Evolutionary conservation across 2,797 vertebrate species (phyloP), one percentile per base, ranked within the genome.

Genomic region (Diplodus sargus): DNA sequence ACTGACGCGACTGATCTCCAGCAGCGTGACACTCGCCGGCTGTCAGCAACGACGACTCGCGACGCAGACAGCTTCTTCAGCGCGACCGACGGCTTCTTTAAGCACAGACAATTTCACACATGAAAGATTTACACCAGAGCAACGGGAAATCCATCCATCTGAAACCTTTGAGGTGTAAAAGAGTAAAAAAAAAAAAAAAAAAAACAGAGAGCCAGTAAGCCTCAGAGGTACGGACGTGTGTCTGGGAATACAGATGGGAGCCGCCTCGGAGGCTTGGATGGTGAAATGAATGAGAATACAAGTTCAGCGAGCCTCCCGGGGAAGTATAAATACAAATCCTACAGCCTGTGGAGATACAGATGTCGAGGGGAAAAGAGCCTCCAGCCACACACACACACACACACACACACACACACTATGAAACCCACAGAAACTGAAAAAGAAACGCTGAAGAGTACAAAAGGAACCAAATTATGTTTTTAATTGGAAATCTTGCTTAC

Each of bases 61-160:
- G 6, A 64, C 23, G 12, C 51, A 45, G 79, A 90, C 87, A 42
- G 85, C 88, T 91, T 85, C 79, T 70, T 82, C 82, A 71, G 63
- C 64, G 11, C 68, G 28, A 60, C 74, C 66, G 12, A 78, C 39
- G 74, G 84, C 87, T 87, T 82, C 80, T 88, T 91, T 87, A 90
- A 90, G 85, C 85, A 75, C 87, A 90, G 81, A 87, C 89, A 91
- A 92, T 93, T 90, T 91, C 88, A 89, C 88, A 88, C 90, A 87
- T 89, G 89, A 86, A 79, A 89, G 88, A 91, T 91, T 91, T 87
- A 86, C 79, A 82, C 34, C 76, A 54, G 1, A 83, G 85, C 82
- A 59, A 85, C 28, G 69, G 66, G 78, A 81, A 81, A 90, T 84
- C 85, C 79, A 79, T 90, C 84, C 87, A 87, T 89, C 88, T 87